Evolutionary conservation across 2,113 vertebrate species (phyloP).

Genomic region (Microcebus murinus): DNA sequence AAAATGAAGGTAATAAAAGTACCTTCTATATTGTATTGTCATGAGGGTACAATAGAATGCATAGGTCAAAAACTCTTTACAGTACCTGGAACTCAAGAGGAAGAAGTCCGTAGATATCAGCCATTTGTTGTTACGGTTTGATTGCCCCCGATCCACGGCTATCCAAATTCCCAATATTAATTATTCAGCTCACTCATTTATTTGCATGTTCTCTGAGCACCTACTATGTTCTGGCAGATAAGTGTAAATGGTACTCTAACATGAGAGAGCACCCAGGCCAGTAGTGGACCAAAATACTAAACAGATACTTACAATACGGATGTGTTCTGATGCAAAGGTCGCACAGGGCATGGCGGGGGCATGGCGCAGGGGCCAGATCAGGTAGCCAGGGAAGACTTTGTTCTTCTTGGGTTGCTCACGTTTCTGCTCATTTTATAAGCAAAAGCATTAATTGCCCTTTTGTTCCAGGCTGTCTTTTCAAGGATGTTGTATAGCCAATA

Average conservation of each 20-base stretch:
- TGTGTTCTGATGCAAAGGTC: neutral
- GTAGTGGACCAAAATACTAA: neutral
- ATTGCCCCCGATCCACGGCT: neutral
- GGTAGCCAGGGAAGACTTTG: neutral
- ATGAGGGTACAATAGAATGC: neutral
- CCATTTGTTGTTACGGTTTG: neutral
- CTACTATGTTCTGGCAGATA: neutral
- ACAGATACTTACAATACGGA: neutral
- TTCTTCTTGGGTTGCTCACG: neutral
- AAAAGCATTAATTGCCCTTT: neutral
- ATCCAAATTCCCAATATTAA: neutral
- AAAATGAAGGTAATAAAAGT: neutral
- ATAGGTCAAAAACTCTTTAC: neutral
- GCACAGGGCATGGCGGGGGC: neutral
- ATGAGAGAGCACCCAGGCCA: neutral
- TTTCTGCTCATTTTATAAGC: slow-evolving; percentile 16
- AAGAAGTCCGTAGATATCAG: neutral
- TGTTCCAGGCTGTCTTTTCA: neutral
- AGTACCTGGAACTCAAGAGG: neutral
- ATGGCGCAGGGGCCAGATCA: neutral
- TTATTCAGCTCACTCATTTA: neutral
- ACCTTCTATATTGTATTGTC: neutral
- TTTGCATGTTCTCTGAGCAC: neutral
- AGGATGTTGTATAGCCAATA: neutral
- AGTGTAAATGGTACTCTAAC: neutral